phyloP scores from a whole-genome alignment of 2,113 vertebrate genomes.

The Anolis sagrei region DNA sequence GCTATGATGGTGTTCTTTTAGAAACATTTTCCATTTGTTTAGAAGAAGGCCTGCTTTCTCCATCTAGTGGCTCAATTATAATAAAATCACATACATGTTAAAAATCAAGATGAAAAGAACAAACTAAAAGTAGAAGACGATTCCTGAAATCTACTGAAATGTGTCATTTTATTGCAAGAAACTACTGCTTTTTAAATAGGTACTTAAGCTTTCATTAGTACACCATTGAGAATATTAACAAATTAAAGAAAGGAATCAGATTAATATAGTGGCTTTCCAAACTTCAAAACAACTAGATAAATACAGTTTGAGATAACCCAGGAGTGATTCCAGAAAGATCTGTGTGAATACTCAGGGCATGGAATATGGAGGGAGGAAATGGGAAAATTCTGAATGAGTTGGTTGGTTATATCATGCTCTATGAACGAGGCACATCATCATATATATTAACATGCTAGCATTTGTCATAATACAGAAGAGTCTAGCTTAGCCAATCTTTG shows the following conservation, averaged over 20 bases:
- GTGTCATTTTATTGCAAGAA: not conserved
- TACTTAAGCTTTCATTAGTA: not conserved
- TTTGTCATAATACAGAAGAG: not conserved
- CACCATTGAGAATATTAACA: not conserved
- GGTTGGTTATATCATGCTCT: not conserved
- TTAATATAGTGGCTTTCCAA: not conserved
- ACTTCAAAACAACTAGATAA: not conserved
- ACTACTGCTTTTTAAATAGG: not conserved
- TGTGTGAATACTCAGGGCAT: not conserved
- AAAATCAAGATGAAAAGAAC: not conserved
- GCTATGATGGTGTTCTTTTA: constrained; percentile 46
- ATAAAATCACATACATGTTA: not conserved
- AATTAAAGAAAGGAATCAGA: not conserved
- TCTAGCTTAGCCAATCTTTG: no score
- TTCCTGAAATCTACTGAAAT: not conserved
- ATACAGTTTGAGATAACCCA: not conserved
- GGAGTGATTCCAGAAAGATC: not conserved
- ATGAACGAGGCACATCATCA: not conserved
- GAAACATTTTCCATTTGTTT: constrained; percentile 45
- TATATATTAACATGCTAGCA: not conserved
- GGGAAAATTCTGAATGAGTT: not conserved
- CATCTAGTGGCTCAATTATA: constrained; percentile 74
- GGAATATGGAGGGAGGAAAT: not conserved
- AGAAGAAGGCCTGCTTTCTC: constrained; percentile 75
- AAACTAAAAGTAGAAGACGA: not conserved